A percentile compares a stretch with the other conserved stretches of the same genome.
These are phyloP conservation scores for Drosophila rubida DNA, from an alignment of 2,888 invertebrate species.

Conservation along the genomic window DNA sequence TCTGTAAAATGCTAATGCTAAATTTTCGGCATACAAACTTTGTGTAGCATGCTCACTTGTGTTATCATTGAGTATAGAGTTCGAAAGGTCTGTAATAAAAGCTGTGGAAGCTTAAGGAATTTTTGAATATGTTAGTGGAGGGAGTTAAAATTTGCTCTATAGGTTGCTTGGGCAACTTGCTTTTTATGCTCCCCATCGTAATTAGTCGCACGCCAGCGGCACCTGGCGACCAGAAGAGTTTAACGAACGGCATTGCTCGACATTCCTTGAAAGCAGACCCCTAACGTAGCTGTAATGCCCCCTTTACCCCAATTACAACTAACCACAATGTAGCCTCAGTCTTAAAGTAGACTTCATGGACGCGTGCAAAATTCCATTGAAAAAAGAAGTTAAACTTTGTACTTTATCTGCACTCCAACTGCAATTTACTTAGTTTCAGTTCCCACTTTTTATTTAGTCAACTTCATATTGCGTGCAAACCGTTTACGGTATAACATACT, in stretches of 20 bases:
- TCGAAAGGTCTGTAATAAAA: not conserved
- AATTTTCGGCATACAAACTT: too few relatives aligned
- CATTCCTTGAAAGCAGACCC: constrained; percentile 64
- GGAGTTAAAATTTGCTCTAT: constrained; percentile 27
- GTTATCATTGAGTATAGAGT: too few relatives aligned
- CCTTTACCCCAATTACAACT: constrained; percentile 38
- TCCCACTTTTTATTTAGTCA: constrained; percentile 7
- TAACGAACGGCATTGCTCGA: constrained; percentile 84
- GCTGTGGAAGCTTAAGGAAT: constrained; percentile 36
- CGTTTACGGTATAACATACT: constrained; percentile 20
- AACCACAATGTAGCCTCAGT: constrained; percentile 7
- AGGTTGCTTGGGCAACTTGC: constrained; percentile 7
- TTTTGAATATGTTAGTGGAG: constrained; percentile 18
- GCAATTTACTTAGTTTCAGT: constrained; percentile 62
- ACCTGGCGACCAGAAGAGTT: constrained; percentile 70
- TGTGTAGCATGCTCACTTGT: too few relatives aligned
- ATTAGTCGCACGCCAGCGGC: constrained; percentile 78
- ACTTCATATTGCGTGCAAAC: constrained; percentile 41
- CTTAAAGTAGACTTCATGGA: constrained; percentile 61
- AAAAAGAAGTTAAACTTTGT: constrained; percentile 57
- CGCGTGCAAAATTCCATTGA: constrained; percentile 76
- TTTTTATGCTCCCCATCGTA: constrained; percentile 48
- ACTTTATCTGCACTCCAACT: constrained; percentile 67
- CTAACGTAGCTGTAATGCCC: constrained; percentile 69
- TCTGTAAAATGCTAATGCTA: too few relatives aligned